Conservation (phyloP, 2,113 vertebrate species). For the Piaya cayana region DNA sequence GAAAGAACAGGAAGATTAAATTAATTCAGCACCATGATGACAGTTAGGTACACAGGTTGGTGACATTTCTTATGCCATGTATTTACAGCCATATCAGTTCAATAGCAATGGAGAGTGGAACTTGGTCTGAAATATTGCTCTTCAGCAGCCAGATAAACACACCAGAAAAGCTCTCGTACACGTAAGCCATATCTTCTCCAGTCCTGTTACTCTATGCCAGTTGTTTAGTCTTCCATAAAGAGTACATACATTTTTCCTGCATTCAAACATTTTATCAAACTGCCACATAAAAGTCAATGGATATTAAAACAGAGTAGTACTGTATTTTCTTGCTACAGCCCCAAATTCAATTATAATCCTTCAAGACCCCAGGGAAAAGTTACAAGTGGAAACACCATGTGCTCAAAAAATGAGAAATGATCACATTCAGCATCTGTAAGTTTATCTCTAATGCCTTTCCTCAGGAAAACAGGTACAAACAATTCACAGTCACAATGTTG, state of each 20-base stretch:
- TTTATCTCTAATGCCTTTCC: conserved; percentile 21
- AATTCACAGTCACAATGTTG: neutral
- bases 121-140: neutral
- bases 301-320: conserved; percentile 48
- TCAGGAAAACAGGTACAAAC: conserved; percentile 28
- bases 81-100: neutral
- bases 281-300: conserved; percentile 22
- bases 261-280: conserved; percentile 43
- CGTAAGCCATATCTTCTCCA: neutral
- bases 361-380: conserved; percentile 45
- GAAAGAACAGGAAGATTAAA: neutral
- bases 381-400: conserved; percentile 30
- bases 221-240: conserved; percentile 38
- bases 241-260: neutral
- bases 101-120: neutral
- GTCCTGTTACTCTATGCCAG: neutral
- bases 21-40: neutral
- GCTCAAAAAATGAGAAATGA: conserved; percentile 12
- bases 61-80: neutral
- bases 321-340: conserved; percentile 37
- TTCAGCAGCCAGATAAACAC: neutral
- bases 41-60: neutral
- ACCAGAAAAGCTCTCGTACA: neutral
- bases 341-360: conserved; percentile 51
- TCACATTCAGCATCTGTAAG: neutral